These are phyloP conservation scores for Drosophila kambysellisi DNA, from an alignment of 2,888 invertebrate species.

Conservation along the genomic window DNA sequence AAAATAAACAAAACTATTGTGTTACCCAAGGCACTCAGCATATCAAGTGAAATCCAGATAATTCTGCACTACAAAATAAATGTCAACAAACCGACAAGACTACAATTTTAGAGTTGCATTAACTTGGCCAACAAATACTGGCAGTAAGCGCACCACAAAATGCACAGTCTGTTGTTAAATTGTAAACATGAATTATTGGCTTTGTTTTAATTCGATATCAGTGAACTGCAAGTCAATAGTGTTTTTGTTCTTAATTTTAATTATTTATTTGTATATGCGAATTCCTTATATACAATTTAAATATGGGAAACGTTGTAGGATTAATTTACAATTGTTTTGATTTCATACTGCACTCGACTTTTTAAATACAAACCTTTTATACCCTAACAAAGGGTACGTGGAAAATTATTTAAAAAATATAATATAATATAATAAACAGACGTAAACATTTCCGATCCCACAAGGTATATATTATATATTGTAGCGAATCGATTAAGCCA, in stretches of 20 bases:
- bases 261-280: background rate
- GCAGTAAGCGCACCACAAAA: background rate
- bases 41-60: constrained; percentile 49
- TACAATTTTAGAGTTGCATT: background rate
- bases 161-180: background rate
- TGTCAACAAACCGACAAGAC: background rate
- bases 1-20: constrained; percentile 9
- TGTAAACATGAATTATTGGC: background rate
- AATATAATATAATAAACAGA: background rate
- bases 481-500: background rate
- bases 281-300: background rate
- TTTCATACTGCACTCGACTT: background rate
- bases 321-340: background rate
- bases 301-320: background rate
- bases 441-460: background rate
- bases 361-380: background rate
- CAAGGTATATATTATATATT: background rate
- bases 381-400: background rate
- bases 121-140: background rate
- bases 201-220: constrained; percentile 5
- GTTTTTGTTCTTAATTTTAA: background rate
- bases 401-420: background rate
- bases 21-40: constrained; percentile 6
- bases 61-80: constrained; percentile 23
- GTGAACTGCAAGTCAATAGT: background rate